Evolutionary conservation across 2,113 vertebrate species (phyloP), one percentile per base, ranked within the genome.

Genomic region (Canis aureus): DNA sequence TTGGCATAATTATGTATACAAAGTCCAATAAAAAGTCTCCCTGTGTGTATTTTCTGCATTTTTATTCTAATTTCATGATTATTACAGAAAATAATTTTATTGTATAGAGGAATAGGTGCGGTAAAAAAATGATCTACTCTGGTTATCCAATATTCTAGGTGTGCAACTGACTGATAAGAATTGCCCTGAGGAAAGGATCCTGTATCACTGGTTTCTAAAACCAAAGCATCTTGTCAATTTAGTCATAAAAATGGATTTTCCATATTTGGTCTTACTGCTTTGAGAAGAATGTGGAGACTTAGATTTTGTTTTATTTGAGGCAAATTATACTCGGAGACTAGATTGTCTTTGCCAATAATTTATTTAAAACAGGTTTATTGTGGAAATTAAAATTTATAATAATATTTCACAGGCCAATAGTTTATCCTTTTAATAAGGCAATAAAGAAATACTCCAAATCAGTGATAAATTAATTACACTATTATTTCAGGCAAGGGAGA

Each of bases 61-160:
- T 9, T 92, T 85, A 32, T 16, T 90, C 86, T 88, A 29, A 64
- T 88, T 95, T 97, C n/a, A 25, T 83, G 67, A 62, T 96, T 88
- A 94, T 83, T 89, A 84, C 5, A 59, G 69, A 80, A 91, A 53
- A 69, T 79, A 43, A n/a, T 88, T 83, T 87, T 64, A 20, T 91
- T 78, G 5, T 71, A 8, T 53, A 71, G 62, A 89, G n/a, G 15
- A 86, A 11, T 25, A 83, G 19, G 19, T 53, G 22, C 66, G 57
- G 16, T 80, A 20, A 69, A 83, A 83, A 86, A 57, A 51, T 1
- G 6, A 22, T 94, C 11, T 88, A 38, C 11, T 86, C 8, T 89
- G 53, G 19, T 19, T 91, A 25, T 93, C 23, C 11, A 53, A 12
- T 80, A 71, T 71, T 25, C 16, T 86, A n/a, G 13, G n/a, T 66